Evolutionary conservation across 2,113 vertebrate species (phyloP), one percentile per base, ranked within the genome.

Genomic region (Xenus cinereus): DNA sequence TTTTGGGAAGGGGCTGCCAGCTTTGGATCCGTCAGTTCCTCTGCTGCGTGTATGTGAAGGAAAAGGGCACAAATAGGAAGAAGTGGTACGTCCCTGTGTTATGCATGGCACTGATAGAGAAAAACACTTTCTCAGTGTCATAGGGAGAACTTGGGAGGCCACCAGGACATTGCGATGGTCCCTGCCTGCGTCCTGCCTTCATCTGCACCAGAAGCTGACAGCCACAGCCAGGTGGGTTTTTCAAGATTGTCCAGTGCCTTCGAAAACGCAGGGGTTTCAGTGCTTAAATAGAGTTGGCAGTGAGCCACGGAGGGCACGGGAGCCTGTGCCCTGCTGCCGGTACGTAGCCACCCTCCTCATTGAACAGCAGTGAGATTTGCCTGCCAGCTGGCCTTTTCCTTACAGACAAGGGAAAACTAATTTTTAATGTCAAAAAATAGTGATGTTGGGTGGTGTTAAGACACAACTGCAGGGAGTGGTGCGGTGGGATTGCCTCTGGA

Each of bases 311-410:
- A 84, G 30, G 41, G 10, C 7, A 3, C 18, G 14, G 33, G 11
- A 43, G 3, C 20, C 33, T 51, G 26, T n/a, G 48, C 22, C 4
- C 3, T 6, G 3, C 9, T 64, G 39, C 23, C 0, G 1, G 26
- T 17, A 30, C 1, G 5, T n/a, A 57, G 41, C 23, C 23, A 35
- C 32, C 14, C 0, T 0, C 20, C 12, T 37, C 3, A 1, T 5
- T 45, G 41, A 88, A 45, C 1, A 16, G 45, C 0, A 0, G 22
- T 28, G 68, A 77, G 33, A 54, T 71, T 46, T 74, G 22, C 6
- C 33, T 9, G 51, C 10, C 39, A 77, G 39, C 24, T 63, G 56
- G 10, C 10, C 14, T 90, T 75, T 60, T 67, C 41, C 51, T 79
- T 89, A 79, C 68, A 86, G 76, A 63, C 16, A 39, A 6, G 21